These are phyloP conservation scores for Brachyhypopomus occidentalis DNA, from an alignment of 2,113 vertebrate species.

Conservation along the genomic window DNA sequence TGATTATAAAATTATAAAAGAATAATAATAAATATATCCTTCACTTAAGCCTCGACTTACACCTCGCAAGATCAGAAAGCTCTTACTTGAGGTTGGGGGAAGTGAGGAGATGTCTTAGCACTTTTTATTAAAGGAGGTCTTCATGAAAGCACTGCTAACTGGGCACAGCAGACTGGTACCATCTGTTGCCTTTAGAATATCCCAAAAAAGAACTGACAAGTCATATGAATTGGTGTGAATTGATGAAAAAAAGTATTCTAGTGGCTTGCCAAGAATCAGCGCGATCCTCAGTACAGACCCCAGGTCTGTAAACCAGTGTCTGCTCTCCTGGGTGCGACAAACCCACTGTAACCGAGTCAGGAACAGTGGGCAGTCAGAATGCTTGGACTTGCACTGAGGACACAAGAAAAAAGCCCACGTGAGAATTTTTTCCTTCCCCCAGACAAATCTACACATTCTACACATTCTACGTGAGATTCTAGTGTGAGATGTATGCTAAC, in stretches of 20 bases:
- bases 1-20: no score
- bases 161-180: not conserved
- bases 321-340: not conserved
- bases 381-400: conserved; percentile 2
- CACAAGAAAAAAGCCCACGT: conserved; percentile 8
- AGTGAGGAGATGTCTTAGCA: not conserved
- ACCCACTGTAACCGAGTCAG: not conserved
- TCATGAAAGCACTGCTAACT: not conserved
- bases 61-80: not conserved
- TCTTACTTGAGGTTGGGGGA: not conserved
- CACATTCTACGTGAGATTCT: not conserved
- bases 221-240: not conserved
- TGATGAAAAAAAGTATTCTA: no score
- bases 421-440: not conserved
- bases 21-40: no score
- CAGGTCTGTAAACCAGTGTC: not conserved
- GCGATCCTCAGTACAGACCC: not conserved
- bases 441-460: not conserved
- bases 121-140: not conserved
- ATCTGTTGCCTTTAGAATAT: no score
- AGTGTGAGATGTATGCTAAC: conserved; percentile 14
- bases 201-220: not conserved
- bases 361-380: conserved; percentile 34
- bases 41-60: not conserved
- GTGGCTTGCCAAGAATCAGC: no score